A percentile compares a stretch with the other conserved stretches of the same genome.
Conservation (phyloP, 1,140 invertebrate genomes). For the Halictus rubicundus region DNA sequence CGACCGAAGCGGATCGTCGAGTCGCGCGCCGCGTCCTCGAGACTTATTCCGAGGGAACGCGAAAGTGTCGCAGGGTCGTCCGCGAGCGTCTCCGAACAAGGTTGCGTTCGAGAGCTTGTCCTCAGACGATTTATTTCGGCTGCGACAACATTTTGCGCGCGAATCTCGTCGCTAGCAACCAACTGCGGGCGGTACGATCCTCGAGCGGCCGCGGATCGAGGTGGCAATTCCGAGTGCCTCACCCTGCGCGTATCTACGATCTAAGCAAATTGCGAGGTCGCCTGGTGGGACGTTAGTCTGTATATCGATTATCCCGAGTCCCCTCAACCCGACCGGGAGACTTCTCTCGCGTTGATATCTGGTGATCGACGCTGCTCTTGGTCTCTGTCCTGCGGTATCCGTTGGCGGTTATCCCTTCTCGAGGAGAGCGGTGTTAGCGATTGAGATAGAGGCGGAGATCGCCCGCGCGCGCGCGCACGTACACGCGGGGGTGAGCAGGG, state of each 20-base stretch:
- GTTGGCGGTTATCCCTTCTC: constrained; percentile 37
- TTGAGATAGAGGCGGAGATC: not conserved
- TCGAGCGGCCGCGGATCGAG: not conserved
- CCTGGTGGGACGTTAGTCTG: constrained; percentile 51
- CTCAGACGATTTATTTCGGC: constrained; percentile 31
- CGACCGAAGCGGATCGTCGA: not conserved
- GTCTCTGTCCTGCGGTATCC: constrained; percentile 50
- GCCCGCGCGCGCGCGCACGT: too few relatives aligned
- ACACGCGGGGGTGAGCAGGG: not conserved
- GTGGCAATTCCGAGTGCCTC: constrained; percentile 2
- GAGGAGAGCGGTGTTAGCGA: not conserved
- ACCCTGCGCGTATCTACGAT: constrained; percentile 48
- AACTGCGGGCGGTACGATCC: too few relatives aligned
- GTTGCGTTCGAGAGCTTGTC: not conserved
- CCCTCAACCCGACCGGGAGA: constrained; percentile 26
- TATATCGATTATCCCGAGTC: constrained; percentile 57
- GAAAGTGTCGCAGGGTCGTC: constrained; percentile 39
- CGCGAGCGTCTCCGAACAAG: not conserved
- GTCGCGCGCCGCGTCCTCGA: constrained; percentile 12
- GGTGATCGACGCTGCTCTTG: constrained; percentile 30
- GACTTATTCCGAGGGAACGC: not conserved
- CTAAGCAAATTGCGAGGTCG: constrained; percentile 61
- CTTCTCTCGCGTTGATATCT: constrained; percentile 50
- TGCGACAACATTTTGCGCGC: not conserved
- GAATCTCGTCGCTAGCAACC: too few relatives aligned